Base-by-base conservation (phyloP, 2,888 invertebrate species). In the Diadromus collaris region DNA sequence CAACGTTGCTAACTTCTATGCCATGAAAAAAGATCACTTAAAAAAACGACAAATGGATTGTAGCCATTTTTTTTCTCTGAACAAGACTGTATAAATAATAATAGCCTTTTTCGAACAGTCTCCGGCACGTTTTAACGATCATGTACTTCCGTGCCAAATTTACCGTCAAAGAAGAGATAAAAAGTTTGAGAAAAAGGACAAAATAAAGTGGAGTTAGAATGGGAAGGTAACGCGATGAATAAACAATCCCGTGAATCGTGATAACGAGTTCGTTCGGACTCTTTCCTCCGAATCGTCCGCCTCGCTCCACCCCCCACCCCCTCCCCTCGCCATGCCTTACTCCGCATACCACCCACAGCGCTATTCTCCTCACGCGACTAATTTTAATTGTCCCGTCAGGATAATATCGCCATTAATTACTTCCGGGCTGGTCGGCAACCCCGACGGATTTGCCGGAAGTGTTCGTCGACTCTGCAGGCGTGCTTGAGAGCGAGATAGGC, bases 341-440 rank as follows among this genome's bases (percentile, higher is more conserved):
- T 3, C 13, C 38, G 13, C 38, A 38, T 38, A 13, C 38, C 32
- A 34, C 19, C 46, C 46, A 54, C 16, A 10, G 54, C 16, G 29
- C 6, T 29, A 29, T 54, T 54, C 54, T 54, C 54, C 27, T 41
- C 67, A 68, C 70, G 71, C 68, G 75, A 80, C 72, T 78, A 73
- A 81, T 81, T 81, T 80, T 81, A 80, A 81, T 80, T 80, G 76
- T 76, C 64, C 76, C 75, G 75, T 77, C 80, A 81, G 79, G 69
- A 81, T 80, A 75, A 80, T 82, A 81, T 81, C 73, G 79, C 65
- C 74, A 82, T 82, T 81, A 80, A 82, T 79, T 81, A 81, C 70
- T 72, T 72, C 67, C 68, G 61, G 56, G 72, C 27, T 67, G 44
- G 63, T 32, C 56, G 38, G 63, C 56, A 38, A 21, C 63, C 65